These are phyloP conservation scores for Catotricha subobsoleta DNA, from an alignment of 2,888 invertebrate species.

Conservation along the genomic window DNA sequence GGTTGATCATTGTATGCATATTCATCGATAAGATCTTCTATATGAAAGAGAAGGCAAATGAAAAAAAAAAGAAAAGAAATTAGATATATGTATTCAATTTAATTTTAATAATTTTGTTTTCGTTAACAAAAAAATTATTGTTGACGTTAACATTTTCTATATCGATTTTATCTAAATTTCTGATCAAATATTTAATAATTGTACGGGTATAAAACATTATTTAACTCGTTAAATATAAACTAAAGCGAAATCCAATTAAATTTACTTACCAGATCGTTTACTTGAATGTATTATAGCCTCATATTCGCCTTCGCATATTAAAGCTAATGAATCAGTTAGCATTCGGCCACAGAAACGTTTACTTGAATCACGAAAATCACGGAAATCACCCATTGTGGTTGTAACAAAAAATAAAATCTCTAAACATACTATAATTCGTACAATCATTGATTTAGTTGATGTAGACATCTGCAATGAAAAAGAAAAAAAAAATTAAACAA, in stretches of 20 bases:
- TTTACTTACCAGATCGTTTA: constrained; percentile 3
- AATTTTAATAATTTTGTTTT: too few species aligned
- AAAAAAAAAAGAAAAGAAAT: background rate
- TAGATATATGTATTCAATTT: too few species aligned
- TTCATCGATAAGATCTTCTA: constrained; percentile 1
- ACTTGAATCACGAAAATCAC: background rate
- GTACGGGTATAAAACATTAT: too few species aligned
- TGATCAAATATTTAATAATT: too few species aligned
- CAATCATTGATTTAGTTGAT: background rate
- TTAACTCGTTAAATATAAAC: too few species aligned
- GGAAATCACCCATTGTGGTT: background rate
- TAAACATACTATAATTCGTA: background rate
- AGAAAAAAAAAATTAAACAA: too few species aligned
- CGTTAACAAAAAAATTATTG: too few species aligned
- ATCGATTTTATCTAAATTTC: too few species aligned
- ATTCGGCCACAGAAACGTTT: background rate
- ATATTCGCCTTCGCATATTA: constrained; percentile 1
- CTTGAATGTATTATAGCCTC: background rate
- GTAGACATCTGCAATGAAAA: constrained; percentile 1
- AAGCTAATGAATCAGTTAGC: background rate
- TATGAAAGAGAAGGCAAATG: background rate
- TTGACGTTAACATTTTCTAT: too few species aligned
- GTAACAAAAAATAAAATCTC: background rate
- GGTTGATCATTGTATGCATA: constrained; percentile 2
- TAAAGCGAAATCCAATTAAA: too few species aligned